Evolutionary conservation across 1,140 invertebrate genomes (phyloP).

Genomic region (Phenacoccus solenopsis): DNA sequence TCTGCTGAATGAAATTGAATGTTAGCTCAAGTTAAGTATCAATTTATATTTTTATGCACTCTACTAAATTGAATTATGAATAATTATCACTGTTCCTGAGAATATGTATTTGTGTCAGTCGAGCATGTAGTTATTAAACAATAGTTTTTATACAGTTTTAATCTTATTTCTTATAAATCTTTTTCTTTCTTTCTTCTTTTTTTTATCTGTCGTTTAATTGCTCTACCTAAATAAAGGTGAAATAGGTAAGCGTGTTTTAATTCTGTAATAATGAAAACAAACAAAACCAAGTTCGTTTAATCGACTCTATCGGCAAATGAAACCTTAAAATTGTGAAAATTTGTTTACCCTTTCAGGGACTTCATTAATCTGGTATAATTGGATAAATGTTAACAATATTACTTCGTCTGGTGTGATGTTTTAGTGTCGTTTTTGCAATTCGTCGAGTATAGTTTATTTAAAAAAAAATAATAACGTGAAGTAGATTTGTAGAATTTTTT

Average conservation of each 20-base stretch:
- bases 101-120: too few species aligned
- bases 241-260: too few species aligned
- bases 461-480: too few species aligned
- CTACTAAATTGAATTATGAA: too few species aligned
- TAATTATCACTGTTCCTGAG: not conserved
- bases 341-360: not conserved
- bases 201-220: too few species aligned
- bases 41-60: not conserved
- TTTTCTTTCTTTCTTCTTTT: not conserved
- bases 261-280: too few species aligned
- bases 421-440: not conserved
- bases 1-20: not conserved
- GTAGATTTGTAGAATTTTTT: not conserved
- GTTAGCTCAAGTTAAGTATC: not conserved
- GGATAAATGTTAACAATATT: slow-evolving; percentile 5
- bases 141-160: slow-evolving; percentile 4
- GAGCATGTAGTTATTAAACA: too few species aligned
- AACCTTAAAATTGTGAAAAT: not conserved
- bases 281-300: too few species aligned
- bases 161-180: not conserved
- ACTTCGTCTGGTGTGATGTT: not conserved
- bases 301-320: not conserved
- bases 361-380: not conserved
- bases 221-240: not conserved
- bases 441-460: not conserved